Conservation (phyloP, 2,113 vertebrate genomes). For the human (Homo sapiens) region GRCh38 chr13:86080501-86081000, state of each 20-base stretch:
- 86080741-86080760: not conserved
- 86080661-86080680: not conserved
- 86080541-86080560: not conserved
- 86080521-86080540: not conserved
- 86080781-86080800: not conserved
- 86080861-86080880: not conserved
- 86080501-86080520: too few species aligned
- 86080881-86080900: not conserved
- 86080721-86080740: not conserved
- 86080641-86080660: not conserved
- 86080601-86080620: not conserved
- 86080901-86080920: not conserved
- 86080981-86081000: not conserved
- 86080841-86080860: not conserved
- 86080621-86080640: not conserved
- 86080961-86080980: not conserved
- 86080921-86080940: not conserved
- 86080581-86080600: not conserved
- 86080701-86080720: not conserved
- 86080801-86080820: not conserved
- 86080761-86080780: not conserved
- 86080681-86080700: not conserved
- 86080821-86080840: not conserved
- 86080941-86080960: not conserved
- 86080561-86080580: not conserved